Evolutionary conservation across 2,113 vertebrate species (phyloP), one percentile per base, ranked within the genome.

Genomic region (Athene cunicularia): DNA sequence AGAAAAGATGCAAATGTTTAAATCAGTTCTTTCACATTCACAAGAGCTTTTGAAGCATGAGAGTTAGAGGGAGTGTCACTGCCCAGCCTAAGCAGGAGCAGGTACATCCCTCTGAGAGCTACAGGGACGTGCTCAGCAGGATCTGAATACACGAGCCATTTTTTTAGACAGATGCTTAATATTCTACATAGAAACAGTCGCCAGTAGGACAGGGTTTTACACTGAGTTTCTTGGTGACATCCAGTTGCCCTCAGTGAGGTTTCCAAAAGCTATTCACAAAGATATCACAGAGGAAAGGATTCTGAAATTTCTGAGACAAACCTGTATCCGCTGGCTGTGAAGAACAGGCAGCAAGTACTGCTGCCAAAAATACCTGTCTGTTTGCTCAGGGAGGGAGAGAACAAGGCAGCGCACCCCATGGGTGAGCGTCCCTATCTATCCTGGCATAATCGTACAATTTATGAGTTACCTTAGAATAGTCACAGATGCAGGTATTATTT

Each of bases 401-500:
- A 11, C 45, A 23, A 2, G 6, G 8, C 0, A 30, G 14, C 13
- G 33, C 27, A 7, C 16, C 58, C 53, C 7, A 0, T 1, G 18
- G 55, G 52, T 41, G 13, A 24, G 6, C 2, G 45, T 4, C 49
- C 3, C 1, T 0, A 4, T 32, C 33, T 77, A 2, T 6, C 37
- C 59, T 67, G 76, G 9, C 5, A 4, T 0, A 47, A 15, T 33
- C 41, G 16, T 15, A 0, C 6, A 5, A 33, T 2, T 32, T 52
- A 47, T 64, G 74, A 53, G 27, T 35, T 41, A 8, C 63, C 28
- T 72, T 5, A 23, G 63, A 22, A 22, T 49, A 28, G 28, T 30
- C 45, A 6, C 26, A 60, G 80, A 21, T 18, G 49, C 50, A 80
- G 88, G 33, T 41, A 50, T 12, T 64, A 6, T 53, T 74, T 80